Percentiles rank a stretch among this genome's conserved stretches.
phyloP scores from a whole-genome alignment of 2,113 vertebrate genomes.

The Capra hircus region DNA sequence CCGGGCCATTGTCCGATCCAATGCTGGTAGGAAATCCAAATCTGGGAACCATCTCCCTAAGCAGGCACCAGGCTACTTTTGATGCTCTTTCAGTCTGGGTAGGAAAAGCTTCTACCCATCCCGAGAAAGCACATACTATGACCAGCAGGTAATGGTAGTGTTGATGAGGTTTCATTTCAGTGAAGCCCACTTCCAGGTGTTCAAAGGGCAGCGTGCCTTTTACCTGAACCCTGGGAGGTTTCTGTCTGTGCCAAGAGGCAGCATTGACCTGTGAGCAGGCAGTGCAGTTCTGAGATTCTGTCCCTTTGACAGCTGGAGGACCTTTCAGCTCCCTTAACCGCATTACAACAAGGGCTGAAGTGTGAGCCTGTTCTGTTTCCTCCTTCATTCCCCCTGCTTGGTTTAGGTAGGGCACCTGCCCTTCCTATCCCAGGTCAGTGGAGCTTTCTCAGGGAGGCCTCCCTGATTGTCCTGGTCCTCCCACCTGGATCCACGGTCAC shows the following conservation, averaged over 20 bases:
- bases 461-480: background rate
- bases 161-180: too few relatives aligned
- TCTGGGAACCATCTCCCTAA: too few relatives aligned
- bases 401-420: background rate
- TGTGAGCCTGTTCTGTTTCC: background rate
- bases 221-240: background rate
- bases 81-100: too few relatives aligned
- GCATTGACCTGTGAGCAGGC: background rate
- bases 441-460: background rate
- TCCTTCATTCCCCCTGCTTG: background rate
- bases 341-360: too few relatives aligned
- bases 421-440: background rate
- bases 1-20: too few relatives aligned
- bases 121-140: accelerated
- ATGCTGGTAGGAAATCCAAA: too few relatives aligned
- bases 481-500: accelerated
- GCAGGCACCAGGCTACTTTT: too few relatives aligned
- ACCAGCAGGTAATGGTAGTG: too few relatives aligned
- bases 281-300: background rate
- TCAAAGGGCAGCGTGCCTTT: background rate
- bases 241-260: background rate
- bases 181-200: too few relatives aligned
- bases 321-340: background rate
- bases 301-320: background rate
- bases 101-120: too few relatives aligned